phyloP scores from a whole-genome alignment of 2,113 vertebrate genomes.

The Electrona antarctica region DNA sequence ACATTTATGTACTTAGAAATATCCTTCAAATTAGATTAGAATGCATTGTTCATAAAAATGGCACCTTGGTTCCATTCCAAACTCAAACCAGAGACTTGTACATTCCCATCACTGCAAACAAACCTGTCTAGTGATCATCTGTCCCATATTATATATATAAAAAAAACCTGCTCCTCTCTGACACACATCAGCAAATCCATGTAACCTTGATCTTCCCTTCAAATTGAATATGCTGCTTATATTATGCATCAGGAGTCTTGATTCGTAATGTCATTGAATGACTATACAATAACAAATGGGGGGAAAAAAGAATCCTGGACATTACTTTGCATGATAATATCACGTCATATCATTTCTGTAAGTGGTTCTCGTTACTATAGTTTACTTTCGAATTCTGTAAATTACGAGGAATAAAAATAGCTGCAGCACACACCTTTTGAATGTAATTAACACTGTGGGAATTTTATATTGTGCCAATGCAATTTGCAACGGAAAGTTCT shows the following conservation, averaged over 20 bases:
- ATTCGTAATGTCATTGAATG: constrained; percentile 31
- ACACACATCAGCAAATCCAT: constrained; percentile 27
- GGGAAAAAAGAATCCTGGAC: constrained; percentile 17
- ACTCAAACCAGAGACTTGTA: constrained; percentile 19
- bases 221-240: not conserved
- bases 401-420: constrained; percentile 8
- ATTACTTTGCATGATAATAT: constrained; percentile 12
- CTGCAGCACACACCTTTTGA: constrained; percentile 29
- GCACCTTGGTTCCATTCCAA: constrained; percentile 35
- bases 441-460: not conserved
- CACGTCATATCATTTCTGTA: too few relatives aligned
- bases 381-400: constrained; percentile 5
- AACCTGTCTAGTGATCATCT: constrained; percentile 21
- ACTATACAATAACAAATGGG: constrained; percentile 37
- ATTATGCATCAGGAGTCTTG: constrained; percentile 29
- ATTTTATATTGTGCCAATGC: not conserved
- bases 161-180: constrained; percentile 26
- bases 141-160: constrained; percentile 23
- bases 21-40: constrained; percentile 45
- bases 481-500: not conserved
- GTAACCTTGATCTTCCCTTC: constrained; percentile 12
- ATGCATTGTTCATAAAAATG: constrained; percentile 52
- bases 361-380: not conserved
- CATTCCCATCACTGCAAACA: constrained; percentile 37
- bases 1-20: constrained; percentile 39